These are phyloP conservation scores for Celastrina argiolus DNA, from an alignment of 2,888 invertebrate genomes.

Conservation along the genomic window DNA sequence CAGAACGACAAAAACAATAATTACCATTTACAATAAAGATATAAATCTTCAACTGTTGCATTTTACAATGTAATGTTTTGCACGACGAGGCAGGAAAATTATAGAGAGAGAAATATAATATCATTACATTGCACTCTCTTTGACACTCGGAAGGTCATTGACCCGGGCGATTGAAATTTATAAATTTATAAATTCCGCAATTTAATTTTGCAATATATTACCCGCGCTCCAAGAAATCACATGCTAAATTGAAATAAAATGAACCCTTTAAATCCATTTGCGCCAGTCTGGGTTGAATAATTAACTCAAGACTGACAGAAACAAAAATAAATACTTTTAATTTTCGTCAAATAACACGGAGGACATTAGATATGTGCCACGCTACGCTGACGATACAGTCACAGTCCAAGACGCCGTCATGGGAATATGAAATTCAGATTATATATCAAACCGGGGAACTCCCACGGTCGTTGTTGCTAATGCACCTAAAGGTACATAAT, in stretches of 20 bases:
- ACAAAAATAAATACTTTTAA: background rate
- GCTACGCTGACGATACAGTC: slow-evolving; percentile 36
- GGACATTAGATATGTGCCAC: slow-evolving; percentile 29
- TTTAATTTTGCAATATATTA: no score
- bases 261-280: background rate
- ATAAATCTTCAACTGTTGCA: slow-evolving; percentile 13
- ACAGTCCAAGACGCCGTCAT: slow-evolving; percentile 65
- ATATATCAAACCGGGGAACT: slow-evolving; percentile 46
- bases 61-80: background rate
- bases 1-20: slow-evolving; percentile 2
- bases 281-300: no score
- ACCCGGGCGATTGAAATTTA: no score
- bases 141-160: no score
- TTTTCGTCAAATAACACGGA: background rate
- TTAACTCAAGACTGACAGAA: background rate
- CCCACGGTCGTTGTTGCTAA: slow-evolving; percentile 42
- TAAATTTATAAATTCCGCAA: no score
- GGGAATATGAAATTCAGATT: slow-evolving; percentile 60
- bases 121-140: no score
- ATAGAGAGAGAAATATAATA: no score
- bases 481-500: slow-evolving; percentile 40
- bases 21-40: background rate
- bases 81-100: no score
- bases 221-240: slow-evolving; percentile 14
- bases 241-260: slow-evolving; percentile 13